A percentile compares a stretch with the other conserved stretches of the same genome.
Conservation (phyloP, 2,113 vertebrate genomes). For the Alaudala cheleensis region DNA sequence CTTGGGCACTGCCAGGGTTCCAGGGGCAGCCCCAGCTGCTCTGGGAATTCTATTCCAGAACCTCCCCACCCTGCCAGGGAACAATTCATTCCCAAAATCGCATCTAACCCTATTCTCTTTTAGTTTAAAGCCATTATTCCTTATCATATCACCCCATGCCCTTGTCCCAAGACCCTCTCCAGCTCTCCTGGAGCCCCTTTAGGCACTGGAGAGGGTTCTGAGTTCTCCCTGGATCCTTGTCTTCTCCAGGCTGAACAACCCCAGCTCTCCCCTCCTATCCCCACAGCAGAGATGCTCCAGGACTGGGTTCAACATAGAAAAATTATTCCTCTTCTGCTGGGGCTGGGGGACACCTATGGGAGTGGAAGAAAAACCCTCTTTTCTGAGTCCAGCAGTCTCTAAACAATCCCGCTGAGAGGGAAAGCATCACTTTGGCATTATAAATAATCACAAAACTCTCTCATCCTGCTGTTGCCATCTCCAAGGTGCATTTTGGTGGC, state of each 20-base stretch:
- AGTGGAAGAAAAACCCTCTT: rapidly evolving
- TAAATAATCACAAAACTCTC: background rate
- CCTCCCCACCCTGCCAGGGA: rapidly evolving
- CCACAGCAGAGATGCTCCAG: background rate
- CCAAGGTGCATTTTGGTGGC: background rate
- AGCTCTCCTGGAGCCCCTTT: background rate
- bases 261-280: background rate
- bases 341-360: rapidly evolving
- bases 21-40: background rate
- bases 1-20: background rate
- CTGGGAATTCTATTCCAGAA: background rate
- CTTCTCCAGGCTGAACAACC: background rate
- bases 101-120: background rate
- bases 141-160: background rate
- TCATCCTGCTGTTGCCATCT: background rate
- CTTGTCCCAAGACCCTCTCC: background rate
- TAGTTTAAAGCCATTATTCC: background rate
- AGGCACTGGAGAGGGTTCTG: background rate
- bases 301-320: background rate
- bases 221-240: background rate
- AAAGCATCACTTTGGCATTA: background rate
- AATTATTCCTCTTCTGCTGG: background rate
- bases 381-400: background rate
- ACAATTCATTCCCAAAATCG: background rate
- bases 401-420: background rate